Conservation (phyloP, 2,888 invertebrate species). For the Spisula solida region DNA sequence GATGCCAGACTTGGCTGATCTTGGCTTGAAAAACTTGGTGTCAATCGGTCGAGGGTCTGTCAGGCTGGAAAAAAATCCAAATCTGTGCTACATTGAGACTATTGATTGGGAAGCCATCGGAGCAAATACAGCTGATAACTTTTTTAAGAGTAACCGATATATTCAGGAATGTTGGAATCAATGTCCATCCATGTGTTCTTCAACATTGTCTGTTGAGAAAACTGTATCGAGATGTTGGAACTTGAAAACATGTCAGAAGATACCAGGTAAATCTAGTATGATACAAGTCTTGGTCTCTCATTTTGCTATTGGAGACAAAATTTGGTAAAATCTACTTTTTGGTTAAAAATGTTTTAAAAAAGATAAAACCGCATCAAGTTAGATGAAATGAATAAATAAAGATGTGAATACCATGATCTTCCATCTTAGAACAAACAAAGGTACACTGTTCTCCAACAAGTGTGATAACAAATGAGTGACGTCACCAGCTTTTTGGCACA, state of each 20-base stretch:
- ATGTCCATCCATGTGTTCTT: background rate
- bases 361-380: too few species aligned
- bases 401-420: too few species aligned
- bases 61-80: constrained; percentile 12
- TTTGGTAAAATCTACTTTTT: too few species aligned
- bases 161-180: background rate
- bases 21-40: background rate
- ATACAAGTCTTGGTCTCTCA: too few species aligned
- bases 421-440: too few species aligned
- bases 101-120: background rate
- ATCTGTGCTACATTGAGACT: background rate
- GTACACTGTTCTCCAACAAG: too few species aligned
- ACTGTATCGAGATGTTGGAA: background rate
- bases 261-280: background rate
- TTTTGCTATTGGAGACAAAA: too few species aligned
- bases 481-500: too few species aligned
- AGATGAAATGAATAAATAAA: too few species aligned
- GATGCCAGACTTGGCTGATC: background rate
- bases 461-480: too few species aligned
- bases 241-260: background rate
- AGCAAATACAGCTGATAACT: background rate
- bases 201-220: background rate
- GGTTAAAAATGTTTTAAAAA: too few species aligned
- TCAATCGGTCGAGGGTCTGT: constrained; percentile 4
- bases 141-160: background rate